Evolutionary conservation across 2,113 vertebrate genomes (phyloP).

Genomic region (Daphoenositta chrysoptera): DNA sequence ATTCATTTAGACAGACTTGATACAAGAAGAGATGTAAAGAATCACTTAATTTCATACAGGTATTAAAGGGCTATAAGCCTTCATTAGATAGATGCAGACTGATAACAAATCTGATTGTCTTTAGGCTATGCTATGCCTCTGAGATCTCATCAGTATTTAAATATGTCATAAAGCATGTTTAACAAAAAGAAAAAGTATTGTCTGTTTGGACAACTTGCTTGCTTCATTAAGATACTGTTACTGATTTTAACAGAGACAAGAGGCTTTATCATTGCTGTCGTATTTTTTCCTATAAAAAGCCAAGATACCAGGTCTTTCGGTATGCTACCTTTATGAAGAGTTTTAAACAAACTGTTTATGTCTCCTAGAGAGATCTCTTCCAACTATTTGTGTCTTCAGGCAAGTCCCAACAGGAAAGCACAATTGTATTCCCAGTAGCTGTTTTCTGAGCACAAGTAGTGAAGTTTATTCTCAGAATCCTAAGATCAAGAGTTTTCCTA

Average conservation of each 20-base stretch:
- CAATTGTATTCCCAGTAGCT: background rate
- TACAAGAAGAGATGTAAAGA: constrained; percentile 24
- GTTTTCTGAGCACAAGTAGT: background rate
- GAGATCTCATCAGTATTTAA: constrained; percentile 43
- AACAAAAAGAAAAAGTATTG: constrained; percentile 11
- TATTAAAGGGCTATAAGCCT: constrained; percentile 45
- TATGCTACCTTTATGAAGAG: background rate
- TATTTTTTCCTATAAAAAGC: background rate
- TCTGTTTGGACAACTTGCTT: constrained; percentile 33
- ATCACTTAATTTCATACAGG: constrained; percentile 18
- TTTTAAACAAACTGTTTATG: constrained; percentile 27
- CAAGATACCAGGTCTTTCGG: background rate
- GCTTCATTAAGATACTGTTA: constrained; percentile 30
- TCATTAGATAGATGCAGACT: constrained; percentile 7
- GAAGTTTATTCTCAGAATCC: background rate
- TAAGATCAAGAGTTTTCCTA: background rate
- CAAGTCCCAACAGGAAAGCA: constrained; percentile 7
- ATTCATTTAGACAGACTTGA: constrained; percentile 28
- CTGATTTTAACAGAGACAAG: background rate
- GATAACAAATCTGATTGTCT: constrained; percentile 26
- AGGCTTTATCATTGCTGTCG: constrained; percentile 23
- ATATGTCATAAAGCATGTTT: constrained; percentile 49
- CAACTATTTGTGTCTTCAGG: background rate
- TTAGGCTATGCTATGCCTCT: constrained; percentile 16
- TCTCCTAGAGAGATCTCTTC: background rate